phyloP scores from a whole-genome alignment of 2,797 vertebrate genomes.

The Sebastes trivittatus region DNA sequence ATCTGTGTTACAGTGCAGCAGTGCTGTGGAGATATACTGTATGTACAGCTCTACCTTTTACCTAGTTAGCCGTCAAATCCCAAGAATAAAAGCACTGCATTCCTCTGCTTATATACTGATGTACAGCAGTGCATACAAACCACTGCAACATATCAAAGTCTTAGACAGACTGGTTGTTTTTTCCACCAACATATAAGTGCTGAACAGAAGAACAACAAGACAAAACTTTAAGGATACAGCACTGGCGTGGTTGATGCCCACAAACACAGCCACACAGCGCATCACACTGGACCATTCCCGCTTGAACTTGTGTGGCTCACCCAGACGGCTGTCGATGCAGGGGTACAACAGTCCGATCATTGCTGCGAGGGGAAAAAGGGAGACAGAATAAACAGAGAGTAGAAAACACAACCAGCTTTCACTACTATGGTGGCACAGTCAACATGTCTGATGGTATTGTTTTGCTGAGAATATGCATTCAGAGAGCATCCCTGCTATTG shows the following conservation, averaged over 20 bases:
- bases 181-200: too few relatives aligned
- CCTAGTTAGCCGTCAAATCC: not conserved
- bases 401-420: not conserved
- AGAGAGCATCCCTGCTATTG: not conserved
- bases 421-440: not conserved
- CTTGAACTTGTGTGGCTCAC: constrained; percentile 96
- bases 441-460: constrained; percentile 30
- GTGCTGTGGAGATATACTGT: not conserved
- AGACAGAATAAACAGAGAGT: not conserved
- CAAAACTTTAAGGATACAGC: constrained; percentile 89
- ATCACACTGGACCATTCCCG: constrained; percentile 98
- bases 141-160: not conserved
- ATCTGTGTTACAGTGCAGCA: not conserved
- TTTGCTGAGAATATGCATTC: not conserved
- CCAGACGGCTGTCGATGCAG: constrained; percentile 93
- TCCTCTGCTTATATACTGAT: not conserved
- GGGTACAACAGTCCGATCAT: constrained; percentile 94
- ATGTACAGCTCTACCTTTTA: not conserved
- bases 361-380: constrained; percentile 72
- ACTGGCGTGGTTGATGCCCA: constrained; percentile 97
- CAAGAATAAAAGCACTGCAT: not conserved
- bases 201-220: not conserved
- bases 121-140: not conserved
- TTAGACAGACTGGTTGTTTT: not conserved
- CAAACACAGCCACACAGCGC: constrained; percentile 97